Percentiles rank a stretch among this genome's conserved stretches.
Conservation (phyloP, 2,888 invertebrate genomes). For the Harpagoxenus sublaevis region DNA sequence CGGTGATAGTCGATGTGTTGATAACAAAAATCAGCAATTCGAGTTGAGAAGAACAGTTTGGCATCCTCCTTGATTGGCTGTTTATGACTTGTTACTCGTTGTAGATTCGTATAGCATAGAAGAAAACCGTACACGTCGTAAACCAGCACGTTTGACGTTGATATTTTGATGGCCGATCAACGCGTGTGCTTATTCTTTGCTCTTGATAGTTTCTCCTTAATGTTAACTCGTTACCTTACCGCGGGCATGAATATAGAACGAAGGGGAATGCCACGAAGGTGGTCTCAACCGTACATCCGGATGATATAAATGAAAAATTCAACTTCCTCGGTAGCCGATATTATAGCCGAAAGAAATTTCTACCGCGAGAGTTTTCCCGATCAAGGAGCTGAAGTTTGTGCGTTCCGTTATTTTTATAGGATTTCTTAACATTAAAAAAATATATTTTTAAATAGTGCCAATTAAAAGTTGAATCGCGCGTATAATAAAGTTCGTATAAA, state of each 20-base stretch:
- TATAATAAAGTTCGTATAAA: neutral
- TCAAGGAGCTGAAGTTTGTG: neutral
- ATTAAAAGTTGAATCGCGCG: neutral
- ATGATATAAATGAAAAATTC: constrained; percentile 76
- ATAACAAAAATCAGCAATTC: neutral
- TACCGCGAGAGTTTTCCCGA: constrained; percentile 1
- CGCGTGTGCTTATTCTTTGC: constrained; percentile 60
- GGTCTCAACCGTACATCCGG: constrained; percentile 77
- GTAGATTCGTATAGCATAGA: neutral
- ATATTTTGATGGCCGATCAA: constrained; percentile 53
- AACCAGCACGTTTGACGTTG: constrained; percentile 23
- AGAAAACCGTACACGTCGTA: neutral
- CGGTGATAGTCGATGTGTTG: neutral
- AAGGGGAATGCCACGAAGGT: constrained; percentile 77
- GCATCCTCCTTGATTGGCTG: constrained; percentile 11
- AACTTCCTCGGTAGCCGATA: constrained; percentile 68
- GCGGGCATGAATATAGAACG: constrained; percentile 75
- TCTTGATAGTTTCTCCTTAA: constrained; percentile 70
- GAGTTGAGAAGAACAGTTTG: neutral
- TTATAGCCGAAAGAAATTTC: constrained; percentile 23
- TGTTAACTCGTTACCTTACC: constrained; percentile 73
- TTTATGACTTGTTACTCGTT: constrained; percentile 28
- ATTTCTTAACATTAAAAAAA: neutral
- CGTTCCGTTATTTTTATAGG: neutral
- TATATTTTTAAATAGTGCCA: neutral